Evolutionary conservation across 2,888 invertebrate species (phyloP).

Genomic region (Erebia palarica): DNA sequence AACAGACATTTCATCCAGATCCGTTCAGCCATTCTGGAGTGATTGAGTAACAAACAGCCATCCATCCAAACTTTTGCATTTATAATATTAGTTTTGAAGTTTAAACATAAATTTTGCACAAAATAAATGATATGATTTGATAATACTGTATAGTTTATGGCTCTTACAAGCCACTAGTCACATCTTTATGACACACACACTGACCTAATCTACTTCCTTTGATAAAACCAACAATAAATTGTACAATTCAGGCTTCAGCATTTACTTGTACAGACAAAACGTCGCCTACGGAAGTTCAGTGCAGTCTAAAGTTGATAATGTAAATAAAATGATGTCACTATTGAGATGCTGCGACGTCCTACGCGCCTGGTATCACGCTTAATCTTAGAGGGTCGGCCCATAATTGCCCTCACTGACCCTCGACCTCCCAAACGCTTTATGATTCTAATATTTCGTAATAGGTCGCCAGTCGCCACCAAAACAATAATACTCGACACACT

Average conservation of each 20-base stretch:
- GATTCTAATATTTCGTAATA: constrained; percentile 68
- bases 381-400: constrained; percentile 49
- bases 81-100: too few species aligned
- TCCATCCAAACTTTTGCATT: too few species aligned
- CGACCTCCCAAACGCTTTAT: constrained; percentile 46
- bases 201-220: constrained; percentile 44
- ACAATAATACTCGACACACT: constrained; percentile 76
- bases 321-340: constrained; percentile 59
- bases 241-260: background rate
- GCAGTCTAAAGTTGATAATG: constrained; percentile 23
- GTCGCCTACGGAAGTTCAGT: background rate
- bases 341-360: constrained; percentile 49
- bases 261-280: background rate
- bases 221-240: constrained; percentile 32
- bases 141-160: background rate
- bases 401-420: constrained; percentile 52
- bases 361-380: constrained; percentile 57
- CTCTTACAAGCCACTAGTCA: constrained; percentile 8
- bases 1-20: too few species aligned
- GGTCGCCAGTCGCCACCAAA: constrained; percentile 62
- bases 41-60: too few species aligned
- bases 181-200: constrained; percentile 39
- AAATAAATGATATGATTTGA: background rate
- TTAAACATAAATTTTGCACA: too few species aligned
- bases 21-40: too few species aligned